Conservation (phyloP, 2,113 vertebrate genomes). For the Puffinus mauretanicus region DNA sequence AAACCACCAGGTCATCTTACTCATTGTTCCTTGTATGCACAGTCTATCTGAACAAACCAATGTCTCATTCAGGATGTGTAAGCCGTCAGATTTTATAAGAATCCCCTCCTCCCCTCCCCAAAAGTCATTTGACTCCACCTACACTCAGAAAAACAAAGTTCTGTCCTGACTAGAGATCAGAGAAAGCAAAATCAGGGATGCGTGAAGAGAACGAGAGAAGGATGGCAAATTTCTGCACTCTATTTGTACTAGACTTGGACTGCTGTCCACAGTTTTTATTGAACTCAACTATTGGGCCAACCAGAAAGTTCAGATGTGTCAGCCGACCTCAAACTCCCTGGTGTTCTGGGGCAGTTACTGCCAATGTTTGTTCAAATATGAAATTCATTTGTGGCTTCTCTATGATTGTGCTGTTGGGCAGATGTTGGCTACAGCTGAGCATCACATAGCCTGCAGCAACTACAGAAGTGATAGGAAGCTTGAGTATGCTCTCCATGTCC, state of each 20-base stretch:
- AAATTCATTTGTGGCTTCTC: neutral
- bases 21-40: neutral
- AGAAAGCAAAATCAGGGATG: neutral
- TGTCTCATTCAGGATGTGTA: neutral
- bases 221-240: neutral
- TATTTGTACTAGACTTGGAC: neutral
- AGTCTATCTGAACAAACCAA: neutral
- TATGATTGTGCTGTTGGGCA: neutral
- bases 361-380: neutral
- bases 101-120: neutral
- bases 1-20: neutral
- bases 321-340: neutral
- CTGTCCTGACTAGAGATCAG: neutral
- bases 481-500: neutral
- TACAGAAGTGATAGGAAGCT: neutral
- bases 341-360: neutral
- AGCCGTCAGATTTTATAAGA: neutral
- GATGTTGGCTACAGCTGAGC: neutral
- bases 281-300: neutral
- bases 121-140: constrained; percentile 35
- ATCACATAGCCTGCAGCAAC: neutral
- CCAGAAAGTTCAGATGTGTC: neutral
- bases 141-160: constrained; percentile 6
- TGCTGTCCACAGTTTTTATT: neutral
- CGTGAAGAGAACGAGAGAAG: neutral